Conservation (phyloP, 2,797 vertebrate genomes). For the Mus caroli region DNA sequence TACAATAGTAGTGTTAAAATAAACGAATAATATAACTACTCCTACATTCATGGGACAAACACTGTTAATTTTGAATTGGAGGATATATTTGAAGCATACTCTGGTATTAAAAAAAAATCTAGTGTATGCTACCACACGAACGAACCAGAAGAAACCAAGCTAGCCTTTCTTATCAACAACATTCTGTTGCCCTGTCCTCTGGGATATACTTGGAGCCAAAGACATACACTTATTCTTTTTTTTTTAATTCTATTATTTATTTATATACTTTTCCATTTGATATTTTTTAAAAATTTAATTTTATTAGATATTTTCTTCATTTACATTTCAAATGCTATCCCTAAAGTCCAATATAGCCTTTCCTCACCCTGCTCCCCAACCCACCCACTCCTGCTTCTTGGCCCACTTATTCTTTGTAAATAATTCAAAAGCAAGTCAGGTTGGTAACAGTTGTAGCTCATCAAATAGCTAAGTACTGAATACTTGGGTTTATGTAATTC, state of each 20-base stretch:
- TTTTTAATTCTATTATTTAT: too few relatives aligned
- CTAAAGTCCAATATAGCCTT: too few relatives aligned
- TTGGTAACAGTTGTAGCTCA: background rate
- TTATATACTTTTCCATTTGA: too few relatives aligned
- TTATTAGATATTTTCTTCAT: too few relatives aligned
- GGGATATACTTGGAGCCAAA: too few relatives aligned
- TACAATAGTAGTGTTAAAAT: background rate
- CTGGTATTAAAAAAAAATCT: background rate
- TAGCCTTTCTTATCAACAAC: rapidly evolving
- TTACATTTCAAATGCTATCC: too few relatives aligned
- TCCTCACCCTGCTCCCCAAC: too few relatives aligned
- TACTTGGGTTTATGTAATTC: background rate
- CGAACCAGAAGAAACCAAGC: background rate
- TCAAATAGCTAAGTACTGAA: background rate
- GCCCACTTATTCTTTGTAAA: background rate
- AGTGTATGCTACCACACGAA: background rate
- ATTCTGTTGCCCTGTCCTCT: background rate
- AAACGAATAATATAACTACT: background rate
- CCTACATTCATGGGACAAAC: background rate
- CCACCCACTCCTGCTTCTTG: too few relatives aligned
- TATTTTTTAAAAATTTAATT: too few relatives aligned
- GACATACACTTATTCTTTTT: background rate
- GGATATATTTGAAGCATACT: background rate
- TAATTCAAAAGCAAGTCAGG: background rate
- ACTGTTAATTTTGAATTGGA: background rate